Evolutionary conservation across 2,113 vertebrate genomes (phyloP).

Genomic region (Microcebus ravelobensis): DNA sequence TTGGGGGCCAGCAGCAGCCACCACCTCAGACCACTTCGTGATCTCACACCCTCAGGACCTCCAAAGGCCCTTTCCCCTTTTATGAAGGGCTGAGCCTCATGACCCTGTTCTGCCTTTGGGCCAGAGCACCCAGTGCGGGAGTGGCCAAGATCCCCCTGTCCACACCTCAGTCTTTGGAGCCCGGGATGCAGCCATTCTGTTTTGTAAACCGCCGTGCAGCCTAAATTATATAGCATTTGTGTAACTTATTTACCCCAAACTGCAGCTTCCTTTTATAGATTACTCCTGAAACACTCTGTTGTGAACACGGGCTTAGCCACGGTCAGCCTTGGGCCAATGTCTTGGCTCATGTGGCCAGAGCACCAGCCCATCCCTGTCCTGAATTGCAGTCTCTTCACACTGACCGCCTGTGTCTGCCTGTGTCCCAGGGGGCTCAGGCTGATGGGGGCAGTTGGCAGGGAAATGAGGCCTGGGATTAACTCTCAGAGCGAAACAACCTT

Average conservation of each 20-base stretch:
- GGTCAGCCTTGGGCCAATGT: not conserved
- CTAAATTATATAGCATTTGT: slow-evolving; percentile 14
- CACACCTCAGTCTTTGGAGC: not conserved
- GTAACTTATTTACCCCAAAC: not conserved
- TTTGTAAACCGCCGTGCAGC: not conserved
- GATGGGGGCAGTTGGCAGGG: not conserved
- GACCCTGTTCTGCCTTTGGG: not conserved
- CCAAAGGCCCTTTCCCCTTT: not conserved
- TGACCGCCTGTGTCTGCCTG: not conserved
- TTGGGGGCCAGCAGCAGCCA: not conserved
- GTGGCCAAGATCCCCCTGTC: not conserved
- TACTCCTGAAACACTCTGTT: not conserved
- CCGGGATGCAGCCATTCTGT: not conserved
- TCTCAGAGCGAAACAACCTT: not conserved
- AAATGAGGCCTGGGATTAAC: not conserved
- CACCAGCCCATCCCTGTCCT: slow-evolving; percentile 18
- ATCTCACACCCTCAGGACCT: not conserved
- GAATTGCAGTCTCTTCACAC: not conserved
- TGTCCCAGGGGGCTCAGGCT: not conserved
- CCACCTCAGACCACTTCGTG: not conserved
- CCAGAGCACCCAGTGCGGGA: not conserved
- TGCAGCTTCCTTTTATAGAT: slow-evolving; percentile 39
- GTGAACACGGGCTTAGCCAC: not conserved
- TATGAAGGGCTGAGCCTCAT: not conserved
- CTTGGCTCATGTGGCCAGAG: not conserved